Evolutionary conservation across 2,888 invertebrate genomes (phyloP).

Genomic region (Lasioglossum lativentre): DNA sequence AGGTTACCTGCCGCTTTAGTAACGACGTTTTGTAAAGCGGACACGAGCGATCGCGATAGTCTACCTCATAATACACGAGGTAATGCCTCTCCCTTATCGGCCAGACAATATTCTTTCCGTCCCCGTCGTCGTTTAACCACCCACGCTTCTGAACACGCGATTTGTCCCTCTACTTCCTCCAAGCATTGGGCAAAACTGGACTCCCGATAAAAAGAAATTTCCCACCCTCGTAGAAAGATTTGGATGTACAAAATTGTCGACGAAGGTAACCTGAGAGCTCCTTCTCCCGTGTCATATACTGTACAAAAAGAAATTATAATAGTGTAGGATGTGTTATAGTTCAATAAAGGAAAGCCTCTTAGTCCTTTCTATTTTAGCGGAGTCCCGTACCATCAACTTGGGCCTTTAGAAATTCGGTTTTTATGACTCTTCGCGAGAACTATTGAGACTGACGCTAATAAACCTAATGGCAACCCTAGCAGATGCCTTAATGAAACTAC

Average conservation of each 20-base stretch:
- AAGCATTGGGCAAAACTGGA: neutral
- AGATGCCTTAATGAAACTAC: too few relatives aligned
- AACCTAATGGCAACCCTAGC: too few relatives aligned
- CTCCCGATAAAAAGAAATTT: neutral
- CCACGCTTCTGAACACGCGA: neutral
- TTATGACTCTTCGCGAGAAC: too few relatives aligned
- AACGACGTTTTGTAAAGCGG: slow-evolving; percentile 51
- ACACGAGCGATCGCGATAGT: slow-evolving; percentile 35
- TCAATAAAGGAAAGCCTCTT: too few relatives aligned
- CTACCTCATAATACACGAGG: neutral
- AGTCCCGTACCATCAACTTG: too few relatives aligned
- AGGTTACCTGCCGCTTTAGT: slow-evolving; percentile 39
- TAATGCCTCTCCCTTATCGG: neutral
- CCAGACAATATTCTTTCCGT: neutral
- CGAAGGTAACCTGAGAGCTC: too few relatives aligned
- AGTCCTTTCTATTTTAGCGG: too few relatives aligned
- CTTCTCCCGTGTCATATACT: neutral
- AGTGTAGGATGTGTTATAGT: too few relatives aligned
- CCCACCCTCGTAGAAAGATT: neutral
- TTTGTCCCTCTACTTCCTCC: neutral
- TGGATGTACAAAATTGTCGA: neutral
- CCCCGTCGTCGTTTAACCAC: neutral
- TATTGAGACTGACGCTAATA: too few relatives aligned
- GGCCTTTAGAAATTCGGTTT: too few relatives aligned
- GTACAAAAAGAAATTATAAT: too few relatives aligned